A percentile compares a stretch with the other conserved stretches of the same genome.
Evolutionary conservation across 2,888 invertebrate species (phyloP).

Genomic region (Xanthia togata): DNA sequence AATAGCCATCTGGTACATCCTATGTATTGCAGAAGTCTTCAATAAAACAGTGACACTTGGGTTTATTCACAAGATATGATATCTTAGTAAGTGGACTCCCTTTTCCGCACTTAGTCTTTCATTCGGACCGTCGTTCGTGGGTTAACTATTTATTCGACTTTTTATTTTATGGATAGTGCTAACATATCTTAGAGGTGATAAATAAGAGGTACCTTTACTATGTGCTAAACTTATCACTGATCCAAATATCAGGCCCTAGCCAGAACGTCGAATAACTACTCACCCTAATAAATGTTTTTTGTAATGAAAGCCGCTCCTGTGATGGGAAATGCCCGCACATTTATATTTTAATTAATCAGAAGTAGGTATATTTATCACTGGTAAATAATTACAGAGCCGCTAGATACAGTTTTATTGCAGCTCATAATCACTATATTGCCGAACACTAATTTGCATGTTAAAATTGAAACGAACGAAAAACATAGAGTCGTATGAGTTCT

Average conservation of each 20-base stretch:
- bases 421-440: constrained; percentile 40
- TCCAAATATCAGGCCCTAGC: too few species aligned
- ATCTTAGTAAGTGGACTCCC: not conserved
- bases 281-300: not conserved
- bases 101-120: not conserved
- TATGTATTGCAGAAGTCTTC: not conserved
- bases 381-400: constrained; percentile 36
- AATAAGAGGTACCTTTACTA: not conserved
- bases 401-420: constrained; percentile 46
- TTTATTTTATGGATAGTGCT: not conserved
- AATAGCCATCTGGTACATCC: constrained; percentile 20
- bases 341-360: constrained; percentile 40
- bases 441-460: constrained; percentile 54
- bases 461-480: constrained; percentile 46
- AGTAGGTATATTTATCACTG: constrained; percentile 38
- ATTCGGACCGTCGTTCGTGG: not conserved
- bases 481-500: constrained; percentile 39
- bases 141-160: not conserved
- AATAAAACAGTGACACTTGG: not conserved
- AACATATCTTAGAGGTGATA: not conserved
- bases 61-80: not conserved
- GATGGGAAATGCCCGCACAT: constrained; percentile 21
- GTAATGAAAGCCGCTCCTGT: constrained; percentile 15
- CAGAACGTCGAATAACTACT: not conserved
- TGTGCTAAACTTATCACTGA: not conserved